Evolutionary conservation across 2,888 invertebrate genomes (phyloP).

Genomic region (Parasteatoda lunata): DNA sequence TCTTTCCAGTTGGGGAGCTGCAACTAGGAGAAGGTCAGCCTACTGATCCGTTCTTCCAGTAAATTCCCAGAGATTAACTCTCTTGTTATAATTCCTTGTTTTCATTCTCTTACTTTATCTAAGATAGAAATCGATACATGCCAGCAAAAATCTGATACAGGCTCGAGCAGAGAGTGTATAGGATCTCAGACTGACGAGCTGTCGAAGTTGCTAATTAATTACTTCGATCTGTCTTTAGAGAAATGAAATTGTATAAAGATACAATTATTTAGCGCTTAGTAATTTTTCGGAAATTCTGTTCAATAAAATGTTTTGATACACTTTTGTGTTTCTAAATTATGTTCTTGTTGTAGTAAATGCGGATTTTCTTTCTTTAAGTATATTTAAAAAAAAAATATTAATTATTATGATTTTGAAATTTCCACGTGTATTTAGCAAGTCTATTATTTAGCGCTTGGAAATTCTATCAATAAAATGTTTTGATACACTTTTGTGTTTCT

Average conservation of each 20-base stretch:
- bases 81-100: constrained; percentile 20
- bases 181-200: not conserved
- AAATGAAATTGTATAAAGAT: not conserved
- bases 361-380: too few relatives aligned
- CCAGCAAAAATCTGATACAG: not conserved
- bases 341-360: too few relatives aligned
- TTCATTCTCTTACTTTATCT: constrained; percentile 14
- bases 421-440: too few relatives aligned
- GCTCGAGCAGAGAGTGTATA: not conserved
- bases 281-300: too few relatives aligned
- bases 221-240: not conserved
- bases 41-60: constrained; percentile 29
- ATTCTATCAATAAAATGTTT: too few relatives aligned
- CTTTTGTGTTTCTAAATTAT: too few relatives aligned
- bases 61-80: constrained; percentile 37
- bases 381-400: too few relatives aligned
- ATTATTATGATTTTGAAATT: too few relatives aligned
- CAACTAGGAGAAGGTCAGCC: constrained; percentile 18
- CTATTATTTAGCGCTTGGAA: too few relatives aligned
- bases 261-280: too few relatives aligned
- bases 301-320: too few relatives aligned
- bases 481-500: too few relatives aligned
- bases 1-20: constrained; percentile 20
- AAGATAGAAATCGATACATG: not conserved
- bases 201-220: constrained; percentile 50